A percentile compares a stretch with the other conserved stretches of the same genome.
Evolutionary conservation across 2,113 vertebrate genomes (phyloP).

Genomic region (Lathamus discolor): DNA sequence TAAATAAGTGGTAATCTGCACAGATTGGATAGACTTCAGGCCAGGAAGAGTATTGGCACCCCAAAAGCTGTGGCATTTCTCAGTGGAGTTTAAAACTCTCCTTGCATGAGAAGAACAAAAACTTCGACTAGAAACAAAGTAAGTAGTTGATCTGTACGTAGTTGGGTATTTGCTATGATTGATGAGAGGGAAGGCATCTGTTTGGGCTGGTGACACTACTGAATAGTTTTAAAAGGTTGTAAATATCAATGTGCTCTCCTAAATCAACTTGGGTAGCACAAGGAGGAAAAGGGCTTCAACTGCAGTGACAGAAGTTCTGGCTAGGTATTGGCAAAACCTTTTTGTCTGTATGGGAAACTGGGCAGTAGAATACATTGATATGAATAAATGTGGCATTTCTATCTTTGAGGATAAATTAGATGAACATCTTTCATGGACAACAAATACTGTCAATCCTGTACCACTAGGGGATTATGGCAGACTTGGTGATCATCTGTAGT

Average conservation of each 20-base stretch:
- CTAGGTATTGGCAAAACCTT: neutral
- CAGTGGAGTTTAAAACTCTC: neutral
- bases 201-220: neutral
- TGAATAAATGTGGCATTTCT: fast-evolving
- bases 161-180: neutral
- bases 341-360: neutral
- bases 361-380: neutral
- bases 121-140: neutral
- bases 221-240: neutral
- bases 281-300: neutral
- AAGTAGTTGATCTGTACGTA: fast-evolving
- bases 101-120: neutral
- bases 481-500: neutral
- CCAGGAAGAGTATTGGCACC: neutral
- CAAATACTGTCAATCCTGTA: neutral
- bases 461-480: neutral
- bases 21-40: neutral
- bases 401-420: neutral
- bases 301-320: neutral
- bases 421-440: neutral
- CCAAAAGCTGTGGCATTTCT: neutral
- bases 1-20: neutral
- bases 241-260: neutral
- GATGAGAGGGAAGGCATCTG: too few relatives aligned
- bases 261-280: neutral